Percentiles rank a stretch among this genome's conserved stretches.
Conservation (phyloP, 2,113 vertebrate species). For the Psilopsiagon aymara region DNA sequence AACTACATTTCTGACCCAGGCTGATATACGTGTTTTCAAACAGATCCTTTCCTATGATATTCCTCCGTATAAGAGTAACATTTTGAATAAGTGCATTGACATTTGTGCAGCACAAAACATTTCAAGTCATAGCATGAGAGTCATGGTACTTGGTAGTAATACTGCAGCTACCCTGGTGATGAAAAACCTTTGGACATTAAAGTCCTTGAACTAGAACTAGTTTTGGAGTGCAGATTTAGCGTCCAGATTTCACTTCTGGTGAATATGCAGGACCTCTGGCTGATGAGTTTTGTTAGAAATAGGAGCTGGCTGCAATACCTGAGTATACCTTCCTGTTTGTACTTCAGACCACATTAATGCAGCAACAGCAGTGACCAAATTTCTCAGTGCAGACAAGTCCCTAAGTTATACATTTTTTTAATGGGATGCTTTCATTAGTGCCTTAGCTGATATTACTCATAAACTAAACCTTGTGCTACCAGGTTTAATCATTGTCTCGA, state of each 20-base stretch:
- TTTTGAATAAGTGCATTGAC: background rate
- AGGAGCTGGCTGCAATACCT: background rate
- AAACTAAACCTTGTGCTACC: slow-evolving; percentile 43
- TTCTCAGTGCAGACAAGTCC: slow-evolving; percentile 36
- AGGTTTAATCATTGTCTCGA: slow-evolving; percentile 65
- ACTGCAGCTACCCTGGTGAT: background rate
- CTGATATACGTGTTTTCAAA: background rate
- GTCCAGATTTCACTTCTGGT: background rate
- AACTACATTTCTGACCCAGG: background rate
- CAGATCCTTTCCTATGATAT: background rate
- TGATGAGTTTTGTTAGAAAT: background rate
- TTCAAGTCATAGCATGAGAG: background rate
- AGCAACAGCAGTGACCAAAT: slow-evolving; percentile 2
- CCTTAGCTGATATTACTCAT: slow-evolving; percentile 58
- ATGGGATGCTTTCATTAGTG: slow-evolving; percentile 65
- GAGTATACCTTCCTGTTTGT: background rate
- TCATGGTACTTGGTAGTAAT: background rate
- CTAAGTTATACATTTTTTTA: slow-evolving; percentile 62
- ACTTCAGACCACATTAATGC: slow-evolving; percentile 16
- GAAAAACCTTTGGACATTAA: background rate
- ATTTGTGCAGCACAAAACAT: background rate
- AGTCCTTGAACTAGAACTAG: background rate
- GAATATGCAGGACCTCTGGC: background rate
- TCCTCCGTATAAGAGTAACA: background rate
- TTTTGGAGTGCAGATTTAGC: background rate